Evolutionary conservation across 1,140 invertebrate species (phyloP).

Genomic region (Brachionus koreanus): DNA sequence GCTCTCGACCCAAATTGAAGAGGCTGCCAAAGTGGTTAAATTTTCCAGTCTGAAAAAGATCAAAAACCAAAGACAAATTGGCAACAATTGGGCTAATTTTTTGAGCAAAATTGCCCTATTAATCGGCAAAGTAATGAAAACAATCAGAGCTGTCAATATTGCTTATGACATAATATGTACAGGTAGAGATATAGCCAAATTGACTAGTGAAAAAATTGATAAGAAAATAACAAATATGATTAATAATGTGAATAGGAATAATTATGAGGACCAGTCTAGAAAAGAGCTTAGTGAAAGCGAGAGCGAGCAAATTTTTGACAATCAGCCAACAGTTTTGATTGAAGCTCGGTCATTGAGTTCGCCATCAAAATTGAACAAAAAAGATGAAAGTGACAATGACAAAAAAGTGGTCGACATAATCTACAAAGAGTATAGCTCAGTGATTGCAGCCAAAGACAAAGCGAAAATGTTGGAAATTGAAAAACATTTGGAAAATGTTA

Average conservation of each 20-base stretch:
- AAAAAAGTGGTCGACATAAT: neutral
- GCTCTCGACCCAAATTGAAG: neutral
- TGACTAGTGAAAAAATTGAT: neutral
- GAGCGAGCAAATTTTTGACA: neutral
- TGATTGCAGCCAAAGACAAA: neutral
- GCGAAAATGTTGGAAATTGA: neutral
- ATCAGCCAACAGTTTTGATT: neutral
- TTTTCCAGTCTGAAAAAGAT: neutral
- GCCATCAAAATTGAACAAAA: neutral
- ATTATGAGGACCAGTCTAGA: neutral
- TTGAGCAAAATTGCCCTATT: neutral
- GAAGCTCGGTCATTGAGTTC: neutral
- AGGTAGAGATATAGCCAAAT: neutral
- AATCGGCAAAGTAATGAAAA: neutral
- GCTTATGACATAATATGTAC: neutral
- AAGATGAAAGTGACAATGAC: neutral
- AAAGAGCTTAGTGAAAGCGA: neutral
- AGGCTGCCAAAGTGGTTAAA: neutral
- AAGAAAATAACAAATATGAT: neutral
- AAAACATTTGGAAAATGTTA: neutral
- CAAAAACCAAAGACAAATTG: neutral
- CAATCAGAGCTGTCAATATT: neutral
- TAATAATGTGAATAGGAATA: neutral
- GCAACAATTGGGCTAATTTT: neutral
- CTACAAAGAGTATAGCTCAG: neutral